Percentiles rank a stretch among this genome's conserved stretches.
These are phyloP conservation scores for Thamnophis sirtalis DNA, from an alignment of 2,113 vertebrate genomes.

Conservation along the genomic window DNA sequence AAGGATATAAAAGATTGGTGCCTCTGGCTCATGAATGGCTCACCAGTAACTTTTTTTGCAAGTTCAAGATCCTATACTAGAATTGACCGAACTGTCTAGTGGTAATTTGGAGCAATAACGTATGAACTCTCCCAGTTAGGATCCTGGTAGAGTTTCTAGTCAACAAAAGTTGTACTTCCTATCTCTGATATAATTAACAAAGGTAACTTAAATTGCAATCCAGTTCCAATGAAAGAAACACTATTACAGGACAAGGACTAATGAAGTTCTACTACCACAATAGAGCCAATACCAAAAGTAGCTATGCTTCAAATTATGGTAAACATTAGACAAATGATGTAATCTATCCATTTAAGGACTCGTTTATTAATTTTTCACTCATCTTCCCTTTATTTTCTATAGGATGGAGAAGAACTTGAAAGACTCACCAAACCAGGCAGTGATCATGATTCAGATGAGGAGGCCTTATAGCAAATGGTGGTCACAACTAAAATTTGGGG, in stretches of 20 bases:
- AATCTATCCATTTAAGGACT: not conserved
- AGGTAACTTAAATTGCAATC: not conserved
- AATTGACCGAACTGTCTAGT: not conserved
- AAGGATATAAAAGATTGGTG: not conserved
- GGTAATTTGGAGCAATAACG: not conserved
- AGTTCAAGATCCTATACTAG: not conserved
- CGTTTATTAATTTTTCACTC: slow-evolving; percentile 9
- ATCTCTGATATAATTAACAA: not conserved
- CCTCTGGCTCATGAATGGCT: not conserved
- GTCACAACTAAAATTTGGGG: not conserved
- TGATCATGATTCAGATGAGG: slow-evolving; percentile 88
- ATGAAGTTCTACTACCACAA: not conserved
- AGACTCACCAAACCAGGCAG: slow-evolving; percentile 82
- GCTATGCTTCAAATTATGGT: not conserved
- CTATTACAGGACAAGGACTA: not conserved
- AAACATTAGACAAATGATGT: not conserved
- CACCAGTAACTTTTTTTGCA: not conserved
- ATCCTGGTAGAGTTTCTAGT: not conserved
- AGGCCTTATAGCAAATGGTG: slow-evolving; percentile 69
- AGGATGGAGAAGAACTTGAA: slow-evolving; percentile 96
- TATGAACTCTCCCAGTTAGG: not conserved
- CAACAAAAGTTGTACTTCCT: not conserved
- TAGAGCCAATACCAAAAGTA: not conserved
- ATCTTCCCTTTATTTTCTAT: slow-evolving; percentile 42
- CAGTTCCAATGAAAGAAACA: not conserved